Evolutionary conservation across 2,797 vertebrate species (phyloP).

Genomic region (Acanthurus tractus): DNA sequence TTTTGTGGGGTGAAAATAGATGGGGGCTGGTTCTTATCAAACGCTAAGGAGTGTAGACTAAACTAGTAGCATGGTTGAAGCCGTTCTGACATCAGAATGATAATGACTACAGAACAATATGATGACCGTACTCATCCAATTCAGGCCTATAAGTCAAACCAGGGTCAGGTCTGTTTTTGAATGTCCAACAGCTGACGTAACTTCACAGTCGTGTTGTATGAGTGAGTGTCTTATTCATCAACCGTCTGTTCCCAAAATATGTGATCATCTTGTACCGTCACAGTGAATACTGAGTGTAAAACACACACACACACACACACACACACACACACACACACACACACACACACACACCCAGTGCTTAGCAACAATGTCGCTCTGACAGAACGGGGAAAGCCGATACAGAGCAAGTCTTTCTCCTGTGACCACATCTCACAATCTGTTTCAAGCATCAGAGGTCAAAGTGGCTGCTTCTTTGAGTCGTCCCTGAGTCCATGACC

Average conservation of each 20-base stretch:
- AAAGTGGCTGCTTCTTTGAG: constrained; percentile 45
- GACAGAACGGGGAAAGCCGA: constrained; percentile 20
- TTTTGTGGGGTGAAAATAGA: constrained; percentile 44
- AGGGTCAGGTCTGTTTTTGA: constrained; percentile 42
- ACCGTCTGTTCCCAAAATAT: constrained; percentile 53
- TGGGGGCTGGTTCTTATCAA: constrained; percentile 33
- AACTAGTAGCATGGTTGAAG: constrained; percentile 19
- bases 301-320: neutral
- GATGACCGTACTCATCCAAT: neutral
- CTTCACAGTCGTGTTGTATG: constrained; percentile 22
- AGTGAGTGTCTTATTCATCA: constrained; percentile 66
- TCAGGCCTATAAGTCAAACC: constrained; percentile 27
- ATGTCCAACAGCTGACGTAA: constrained; percentile 55
- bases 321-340: constrained; percentile 16
- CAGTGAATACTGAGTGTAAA: constrained; percentile 31
- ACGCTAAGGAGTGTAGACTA: constrained; percentile 14
- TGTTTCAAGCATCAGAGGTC: constrained; percentile 60
- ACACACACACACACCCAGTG: constrained; percentile 19
- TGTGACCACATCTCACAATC: constrained; percentile 37
- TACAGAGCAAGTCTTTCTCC: constrained; percentile 33
- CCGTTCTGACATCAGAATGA: constrained; percentile 8
- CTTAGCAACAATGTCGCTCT: constrained; percentile 45
- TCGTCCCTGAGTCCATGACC: constrained; percentile 44
- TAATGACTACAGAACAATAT: constrained; percentile 17
- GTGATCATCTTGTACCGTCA: constrained; percentile 51